These are phyloP conservation scores for Drosophila neonasuta DNA, from an alignment of 2,888 invertebrate genomes.

Conservation along the genomic window DNA sequence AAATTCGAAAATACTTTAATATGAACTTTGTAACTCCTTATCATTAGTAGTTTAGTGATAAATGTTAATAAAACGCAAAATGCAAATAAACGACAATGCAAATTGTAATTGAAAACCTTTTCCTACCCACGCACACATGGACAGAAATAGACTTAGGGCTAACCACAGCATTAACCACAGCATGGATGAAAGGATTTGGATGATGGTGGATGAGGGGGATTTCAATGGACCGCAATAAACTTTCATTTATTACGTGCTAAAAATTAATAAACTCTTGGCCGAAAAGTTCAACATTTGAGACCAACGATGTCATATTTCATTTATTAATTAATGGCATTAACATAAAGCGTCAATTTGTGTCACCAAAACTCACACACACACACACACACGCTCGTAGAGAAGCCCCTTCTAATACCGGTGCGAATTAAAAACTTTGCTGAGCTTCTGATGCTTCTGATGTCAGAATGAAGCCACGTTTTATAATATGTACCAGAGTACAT, in stretches of 20 bases:
- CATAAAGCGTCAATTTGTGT: slow-evolving; percentile 73
- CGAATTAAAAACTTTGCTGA: slow-evolving; percentile 72
- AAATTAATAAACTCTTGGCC: slow-evolving; percentile 61
- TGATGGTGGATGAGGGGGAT: not conserved
- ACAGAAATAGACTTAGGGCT: slow-evolving; percentile 14
- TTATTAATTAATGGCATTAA: slow-evolving; percentile 76
- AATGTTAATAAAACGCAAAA: slow-evolving; percentile 63
- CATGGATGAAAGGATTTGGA: not conserved
- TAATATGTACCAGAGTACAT: slow-evolving; percentile 42
- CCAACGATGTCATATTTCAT: slow-evolving; percentile 66
- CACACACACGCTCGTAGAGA: too few species aligned
- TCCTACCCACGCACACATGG: slow-evolving; percentile 9
- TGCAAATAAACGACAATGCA: slow-evolving; percentile 32
- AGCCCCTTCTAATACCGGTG: slow-evolving; percentile 32
- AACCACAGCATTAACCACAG: slow-evolving; percentile 31
- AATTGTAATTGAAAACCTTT: slow-evolving; percentile 20
- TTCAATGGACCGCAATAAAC: slow-evolving; percentile 42
- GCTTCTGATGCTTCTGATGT: slow-evolving; percentile 22
- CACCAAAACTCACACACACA: slow-evolving; percentile 13
- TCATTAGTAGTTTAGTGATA: slow-evolving; percentile 76
- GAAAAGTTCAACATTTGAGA: slow-evolving; percentile 39
- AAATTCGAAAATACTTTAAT: slow-evolving; percentile 41
- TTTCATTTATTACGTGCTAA: slow-evolving; percentile 74
- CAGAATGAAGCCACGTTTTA: slow-evolving; percentile 45
- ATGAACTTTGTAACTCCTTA: slow-evolving; percentile 73